phyloP scores from a whole-genome alignment of 2,797 vertebrate species.

The Neopelma chrysocephalum region DNA sequence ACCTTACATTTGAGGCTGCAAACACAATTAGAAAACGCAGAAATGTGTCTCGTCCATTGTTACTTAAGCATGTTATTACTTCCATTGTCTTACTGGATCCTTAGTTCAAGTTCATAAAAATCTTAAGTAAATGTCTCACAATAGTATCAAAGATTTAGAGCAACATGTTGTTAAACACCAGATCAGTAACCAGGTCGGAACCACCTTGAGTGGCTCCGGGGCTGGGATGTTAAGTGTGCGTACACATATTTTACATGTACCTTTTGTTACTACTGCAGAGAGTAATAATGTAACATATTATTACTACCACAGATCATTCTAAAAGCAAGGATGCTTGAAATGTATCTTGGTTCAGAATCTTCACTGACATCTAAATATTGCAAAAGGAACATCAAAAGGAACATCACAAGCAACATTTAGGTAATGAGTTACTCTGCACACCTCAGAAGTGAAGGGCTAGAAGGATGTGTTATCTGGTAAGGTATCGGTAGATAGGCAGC shows the following conservation, averaged over 20 bases:
- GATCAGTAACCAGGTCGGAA: no score
- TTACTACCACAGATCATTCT: background rate
- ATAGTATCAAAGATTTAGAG: background rate
- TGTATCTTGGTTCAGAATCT: background rate
- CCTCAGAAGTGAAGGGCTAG: background rate
- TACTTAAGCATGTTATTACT: background rate
- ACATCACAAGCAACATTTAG: background rate
- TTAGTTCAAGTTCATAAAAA: background rate
- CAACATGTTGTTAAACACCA: no score
- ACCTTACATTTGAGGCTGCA: background rate
- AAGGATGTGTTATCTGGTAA: background rate
- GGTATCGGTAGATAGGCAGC: rapidly evolving
- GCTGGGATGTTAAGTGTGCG: no score
- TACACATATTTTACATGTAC: background rate
- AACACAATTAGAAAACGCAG: background rate
- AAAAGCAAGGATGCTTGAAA: background rate
- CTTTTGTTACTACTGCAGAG: background rate
- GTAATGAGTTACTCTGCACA: background rate
- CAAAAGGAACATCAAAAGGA: background rate
- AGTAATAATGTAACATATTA: background rate
- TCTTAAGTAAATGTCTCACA: background rate
- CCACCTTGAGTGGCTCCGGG: no score
- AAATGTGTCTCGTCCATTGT: background rate
- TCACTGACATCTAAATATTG: background rate
- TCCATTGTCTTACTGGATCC: background rate